phyloP scores from a whole-genome alignment of 2,797 vertebrate genomes.

The Alosa sapidissima region DNA sequence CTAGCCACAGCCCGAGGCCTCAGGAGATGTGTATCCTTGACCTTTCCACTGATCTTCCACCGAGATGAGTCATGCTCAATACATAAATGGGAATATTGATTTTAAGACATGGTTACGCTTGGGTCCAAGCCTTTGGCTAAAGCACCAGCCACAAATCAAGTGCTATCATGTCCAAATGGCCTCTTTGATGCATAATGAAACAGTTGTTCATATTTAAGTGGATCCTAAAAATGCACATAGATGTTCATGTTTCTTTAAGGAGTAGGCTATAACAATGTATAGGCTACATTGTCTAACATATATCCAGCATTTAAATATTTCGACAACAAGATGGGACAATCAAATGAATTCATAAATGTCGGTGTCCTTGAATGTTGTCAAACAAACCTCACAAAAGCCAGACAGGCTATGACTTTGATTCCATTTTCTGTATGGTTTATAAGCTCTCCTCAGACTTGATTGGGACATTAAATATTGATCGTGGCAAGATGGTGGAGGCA shows the following conservation, averaged over 20 bases:
- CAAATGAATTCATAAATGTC: not conserved
- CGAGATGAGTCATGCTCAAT: constrained; percentile 15
- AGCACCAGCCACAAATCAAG: constrained; percentile 15
- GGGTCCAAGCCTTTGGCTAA: constrained; percentile 31
- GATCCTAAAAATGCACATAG: not conserved
- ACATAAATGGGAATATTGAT: constrained; percentile 20
- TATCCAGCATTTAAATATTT: not conserved
- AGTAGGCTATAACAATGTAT: not conserved
- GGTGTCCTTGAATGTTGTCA: not conserved
- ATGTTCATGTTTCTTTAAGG: not conserved
- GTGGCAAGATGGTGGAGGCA: not conserved
- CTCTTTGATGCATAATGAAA: not conserved
- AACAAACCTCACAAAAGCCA: not conserved
- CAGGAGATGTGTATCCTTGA: constrained; percentile 45
- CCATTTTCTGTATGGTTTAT: not conserved
- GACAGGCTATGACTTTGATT: not conserved
- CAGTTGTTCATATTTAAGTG: not conserved
- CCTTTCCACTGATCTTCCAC: constrained; percentile 33
- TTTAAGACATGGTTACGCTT: not conserved
- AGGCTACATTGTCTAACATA: not conserved
- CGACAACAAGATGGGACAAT: not conserved
- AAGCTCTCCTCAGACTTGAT: not conserved
- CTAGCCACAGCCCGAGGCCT: constrained; percentile 22
- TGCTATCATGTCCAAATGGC: not conserved
- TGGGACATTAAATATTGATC: constrained; percentile 11